phyloP scores from a whole-genome alignment of 92 coral and sea anemone genomes.

The Pocillopora meandrina region DNA sequence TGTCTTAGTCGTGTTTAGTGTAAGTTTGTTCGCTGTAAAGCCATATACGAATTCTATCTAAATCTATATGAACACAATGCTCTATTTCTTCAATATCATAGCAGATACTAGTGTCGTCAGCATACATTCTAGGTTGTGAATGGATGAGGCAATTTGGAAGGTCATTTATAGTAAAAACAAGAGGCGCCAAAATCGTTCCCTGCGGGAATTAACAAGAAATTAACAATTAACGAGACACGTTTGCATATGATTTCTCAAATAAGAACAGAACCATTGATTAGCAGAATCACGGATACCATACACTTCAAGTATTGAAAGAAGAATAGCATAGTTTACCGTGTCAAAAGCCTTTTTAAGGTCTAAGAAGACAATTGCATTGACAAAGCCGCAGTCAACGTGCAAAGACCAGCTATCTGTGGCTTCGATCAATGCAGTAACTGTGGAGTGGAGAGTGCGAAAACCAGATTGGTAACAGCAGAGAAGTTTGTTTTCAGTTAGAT shows the following conservation, averaged over 20 bases:
- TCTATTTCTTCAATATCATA: background rate
- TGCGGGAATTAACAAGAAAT: too few relatives aligned
- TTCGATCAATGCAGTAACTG: slow-evolving; percentile 39
- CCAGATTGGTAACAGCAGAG: slow-evolving; percentile 28
- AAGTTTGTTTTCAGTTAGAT: background rate
- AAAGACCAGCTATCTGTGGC: too few relatives aligned
- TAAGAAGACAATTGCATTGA: too few relatives aligned
- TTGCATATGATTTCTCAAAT: background rate
- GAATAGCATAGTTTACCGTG: slow-evolving; percentile 8
- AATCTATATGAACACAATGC: background rate
- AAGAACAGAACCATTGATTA: background rate
- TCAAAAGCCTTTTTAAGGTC: slow-evolving; percentile 8
- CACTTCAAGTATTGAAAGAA: background rate
- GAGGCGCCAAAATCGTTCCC: too few relatives aligned
- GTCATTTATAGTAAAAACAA: too few relatives aligned
- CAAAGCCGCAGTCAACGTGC: too few relatives aligned
- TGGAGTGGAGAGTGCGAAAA: slow-evolving; percentile 30
- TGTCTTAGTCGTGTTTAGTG: background rate
- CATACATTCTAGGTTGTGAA: too few relatives aligned
- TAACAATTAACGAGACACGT: too few relatives aligned
- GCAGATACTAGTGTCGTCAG: background rate
- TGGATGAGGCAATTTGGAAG: too few relatives aligned
- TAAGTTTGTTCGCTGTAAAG: slow-evolving; percentile 16
- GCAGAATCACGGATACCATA: slow-evolving; percentile 5
- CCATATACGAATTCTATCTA: background rate